These are phyloP conservation scores for Apodemia zela DNA, from an alignment of 2,888 invertebrate genomes.

Conservation along the genomic window DNA sequence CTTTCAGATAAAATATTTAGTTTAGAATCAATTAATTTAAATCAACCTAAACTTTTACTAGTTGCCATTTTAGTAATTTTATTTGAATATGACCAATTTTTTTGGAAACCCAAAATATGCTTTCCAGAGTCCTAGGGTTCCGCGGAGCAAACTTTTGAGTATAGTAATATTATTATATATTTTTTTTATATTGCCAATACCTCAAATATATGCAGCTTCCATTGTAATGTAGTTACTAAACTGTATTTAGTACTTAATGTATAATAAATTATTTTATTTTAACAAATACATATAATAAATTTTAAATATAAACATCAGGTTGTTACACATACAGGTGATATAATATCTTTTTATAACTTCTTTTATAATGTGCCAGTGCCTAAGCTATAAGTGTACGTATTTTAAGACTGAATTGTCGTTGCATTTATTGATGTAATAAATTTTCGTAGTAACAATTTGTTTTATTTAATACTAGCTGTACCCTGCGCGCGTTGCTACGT, in stretches of 20 bases:
- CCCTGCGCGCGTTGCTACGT: no score
- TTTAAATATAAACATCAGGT: slow-evolving; percentile 7
- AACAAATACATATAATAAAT: slow-evolving; percentile 22
- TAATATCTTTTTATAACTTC: slow-evolving; percentile 34
- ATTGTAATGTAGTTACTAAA: slow-evolving; percentile 20
- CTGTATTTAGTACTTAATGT: slow-evolving; percentile 15
- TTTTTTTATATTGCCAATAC: neutral
- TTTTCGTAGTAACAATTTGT: slow-evolving; percentile 42
- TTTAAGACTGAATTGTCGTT: slow-evolving; percentile 76
- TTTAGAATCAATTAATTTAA: no score
- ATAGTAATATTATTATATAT: no score
- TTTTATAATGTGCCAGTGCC: slow-evolving; percentile 69
- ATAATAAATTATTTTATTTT: slow-evolving; percentile 20
- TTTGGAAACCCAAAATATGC: no score
- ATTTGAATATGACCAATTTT: no score
- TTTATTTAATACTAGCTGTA: neutral
- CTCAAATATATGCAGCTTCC: slow-evolving; percentile 9
- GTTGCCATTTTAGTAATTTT: no score
- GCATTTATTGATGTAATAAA: slow-evolving; percentile 69
- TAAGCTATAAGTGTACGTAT: slow-evolving; percentile 59
- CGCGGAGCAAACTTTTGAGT: no score
- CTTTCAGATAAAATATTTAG: no score
- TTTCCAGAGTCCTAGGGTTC: no score
- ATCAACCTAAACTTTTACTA: no score
- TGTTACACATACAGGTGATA: slow-evolving; percentile 16